phyloP scores from a whole-genome alignment of 2,888 invertebrate species.

The Poecilus cupreus region DNA sequence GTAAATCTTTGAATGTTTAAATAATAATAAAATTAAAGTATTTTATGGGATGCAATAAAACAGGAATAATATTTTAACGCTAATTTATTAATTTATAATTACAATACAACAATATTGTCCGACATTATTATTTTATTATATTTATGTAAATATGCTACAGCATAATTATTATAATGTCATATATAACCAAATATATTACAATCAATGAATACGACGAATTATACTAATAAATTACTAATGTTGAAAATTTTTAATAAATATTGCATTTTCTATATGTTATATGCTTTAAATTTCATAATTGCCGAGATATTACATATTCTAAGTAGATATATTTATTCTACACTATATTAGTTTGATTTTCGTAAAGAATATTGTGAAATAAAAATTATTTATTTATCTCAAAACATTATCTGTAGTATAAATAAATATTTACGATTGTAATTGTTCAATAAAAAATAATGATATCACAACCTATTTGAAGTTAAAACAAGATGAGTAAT shows the following conservation, averaged over 20 bases:
- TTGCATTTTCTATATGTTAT: conserved; percentile 35
- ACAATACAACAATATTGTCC: conserved; percentile 33
- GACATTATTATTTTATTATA: conserved; percentile 16
- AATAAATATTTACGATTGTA: background rate
- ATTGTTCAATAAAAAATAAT: conserved; percentile 19
- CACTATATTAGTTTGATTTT: conserved; percentile 20
- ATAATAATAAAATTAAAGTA: background rate
- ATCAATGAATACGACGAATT: conserved; percentile 14
- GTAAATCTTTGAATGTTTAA: background rate
- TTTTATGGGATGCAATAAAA: background rate
- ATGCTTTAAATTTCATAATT: conserved; percentile 16
- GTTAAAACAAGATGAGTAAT: conserved; percentile 32
- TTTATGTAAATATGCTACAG: conserved; percentile 26
- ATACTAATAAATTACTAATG: conserved; percentile 36
- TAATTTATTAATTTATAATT: conserved; percentile 35
- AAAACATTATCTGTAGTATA: background rate
- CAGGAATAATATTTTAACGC: conserved; percentile 9
- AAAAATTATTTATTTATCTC: background rate
- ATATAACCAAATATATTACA: conserved; percentile 28
- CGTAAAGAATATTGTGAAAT: conserved; percentile 25
- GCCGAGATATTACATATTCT: conserved; percentile 20
- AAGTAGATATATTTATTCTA: conserved; percentile 7
- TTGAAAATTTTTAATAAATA: conserved; percentile 34
- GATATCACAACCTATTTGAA: conserved; percentile 19
- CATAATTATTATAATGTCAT: conserved; percentile 8